These are phyloP conservation scores for Rachycentron canadum DNA, from an alignment of 2,797 vertebrate genomes.

Conservation along the genomic window DNA sequence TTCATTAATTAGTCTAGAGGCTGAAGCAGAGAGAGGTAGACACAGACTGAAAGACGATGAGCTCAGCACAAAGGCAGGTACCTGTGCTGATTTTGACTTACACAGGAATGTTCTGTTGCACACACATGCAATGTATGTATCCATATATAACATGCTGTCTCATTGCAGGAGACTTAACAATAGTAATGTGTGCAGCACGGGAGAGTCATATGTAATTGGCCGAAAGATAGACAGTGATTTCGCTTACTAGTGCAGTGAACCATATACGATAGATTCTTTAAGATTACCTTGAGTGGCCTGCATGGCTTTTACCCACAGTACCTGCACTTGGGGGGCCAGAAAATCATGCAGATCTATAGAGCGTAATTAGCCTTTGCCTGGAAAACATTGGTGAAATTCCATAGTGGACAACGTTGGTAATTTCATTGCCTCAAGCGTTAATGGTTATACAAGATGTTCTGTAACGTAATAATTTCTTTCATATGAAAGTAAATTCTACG, in stretches of 20 bases:
- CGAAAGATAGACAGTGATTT: neutral
- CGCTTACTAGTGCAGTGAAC: slow-evolving; percentile 30
- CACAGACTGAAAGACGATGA: no score
- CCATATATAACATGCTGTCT: neutral
- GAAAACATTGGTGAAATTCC: slow-evolving; percentile 4
- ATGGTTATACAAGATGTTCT: slow-evolving; percentile 15
- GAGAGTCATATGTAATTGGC: slow-evolving; percentile 33
- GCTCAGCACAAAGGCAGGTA: neutral
- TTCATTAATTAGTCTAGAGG: slow-evolving; percentile 34
- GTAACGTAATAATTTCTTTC: slow-evolving; percentile 8
- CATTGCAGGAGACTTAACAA: neutral
- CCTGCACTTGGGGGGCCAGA: slow-evolving; percentile 1
- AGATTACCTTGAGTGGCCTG: slow-evolving; percentile 41
- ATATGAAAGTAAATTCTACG: slow-evolving; percentile 9
- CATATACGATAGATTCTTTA: slow-evolving; percentile 47
- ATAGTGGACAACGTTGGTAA: neutral
- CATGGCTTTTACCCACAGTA: neutral
- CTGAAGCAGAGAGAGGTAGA: slow-evolving; percentile 2
- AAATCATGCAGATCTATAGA: slow-evolving; percentile 22
- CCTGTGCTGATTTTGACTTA: slow-evolving; percentile 21
- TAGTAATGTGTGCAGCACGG: neutral
- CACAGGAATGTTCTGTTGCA: slow-evolving; percentile 5
- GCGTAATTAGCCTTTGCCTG: slow-evolving; percentile 18
- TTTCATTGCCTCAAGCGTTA: slow-evolving; percentile 3
- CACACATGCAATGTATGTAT: no score